These are phyloP conservation scores for Nemurella pictetii DNA, from an alignment of 2,888 invertebrate species.

Conservation along the genomic window DNA sequence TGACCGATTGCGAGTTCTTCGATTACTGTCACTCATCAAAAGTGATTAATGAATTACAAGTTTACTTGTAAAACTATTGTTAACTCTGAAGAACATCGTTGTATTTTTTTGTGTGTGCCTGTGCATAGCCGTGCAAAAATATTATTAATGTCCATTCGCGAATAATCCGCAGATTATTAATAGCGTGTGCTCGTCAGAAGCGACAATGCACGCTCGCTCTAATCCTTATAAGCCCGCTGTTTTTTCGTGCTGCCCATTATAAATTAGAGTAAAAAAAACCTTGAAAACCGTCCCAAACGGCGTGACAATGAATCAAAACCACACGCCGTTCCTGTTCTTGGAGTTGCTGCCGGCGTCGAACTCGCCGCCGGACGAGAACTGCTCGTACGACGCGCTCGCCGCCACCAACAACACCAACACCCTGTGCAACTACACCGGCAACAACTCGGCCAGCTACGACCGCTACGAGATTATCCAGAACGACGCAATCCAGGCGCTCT, in stretches of 20 bases:
- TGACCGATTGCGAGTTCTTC: neutral
- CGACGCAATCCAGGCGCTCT: constrained; percentile 69
- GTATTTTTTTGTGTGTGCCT: neutral
- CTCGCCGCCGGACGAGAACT: neutral
- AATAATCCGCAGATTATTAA: neutral
- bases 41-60: constrained; percentile 17
- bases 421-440: neutral
- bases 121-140: neutral
- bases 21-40: neutral
- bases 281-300: neutral
- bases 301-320: neutral
- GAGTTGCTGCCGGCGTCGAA: no score
- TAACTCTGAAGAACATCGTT: neutral
- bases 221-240: neutral
- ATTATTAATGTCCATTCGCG: neutral
- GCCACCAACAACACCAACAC: no score
- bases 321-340: neutral
- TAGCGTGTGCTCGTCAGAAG: neutral
- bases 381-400: neutral
- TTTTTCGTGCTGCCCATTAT: neutral
- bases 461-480: constrained; percentile 63
- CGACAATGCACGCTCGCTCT: neutral
- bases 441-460: neutral
- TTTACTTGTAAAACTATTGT: neutral
- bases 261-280: neutral